Evolutionary conservation across 2,113 vertebrate genomes (phyloP).

Genomic region (Scophthalmus maximus): DNA sequence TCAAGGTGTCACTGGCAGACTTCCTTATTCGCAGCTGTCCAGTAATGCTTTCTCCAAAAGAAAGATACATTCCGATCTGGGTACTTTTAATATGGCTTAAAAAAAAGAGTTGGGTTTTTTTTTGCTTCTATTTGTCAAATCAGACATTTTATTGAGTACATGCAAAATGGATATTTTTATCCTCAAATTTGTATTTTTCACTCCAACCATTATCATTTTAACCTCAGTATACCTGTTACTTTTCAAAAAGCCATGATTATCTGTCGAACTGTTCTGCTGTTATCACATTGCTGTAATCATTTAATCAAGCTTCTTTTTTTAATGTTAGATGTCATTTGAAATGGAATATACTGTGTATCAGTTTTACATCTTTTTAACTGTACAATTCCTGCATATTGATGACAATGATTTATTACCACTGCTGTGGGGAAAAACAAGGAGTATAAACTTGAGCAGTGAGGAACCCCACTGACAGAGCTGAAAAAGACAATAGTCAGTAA

Average conservation of each 20-base stretch:
- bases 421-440: neutral
- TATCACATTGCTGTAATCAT: constrained; percentile 6
- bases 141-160: too few relatives aligned
- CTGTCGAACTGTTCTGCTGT: neutral
- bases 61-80: neutral
- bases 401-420: neutral
- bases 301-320: constrained; percentile 4
- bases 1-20: constrained; percentile 32
- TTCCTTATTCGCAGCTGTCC: constrained; percentile 28
- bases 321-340: neutral
- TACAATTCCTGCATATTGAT: neutral
- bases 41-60: neutral
- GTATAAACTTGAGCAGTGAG: neutral
- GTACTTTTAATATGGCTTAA: neutral
- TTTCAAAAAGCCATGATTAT: constrained; percentile 24
- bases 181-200: too few relatives aligned
- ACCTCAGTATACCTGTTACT: neutral
- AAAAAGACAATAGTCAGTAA: too few relatives aligned
- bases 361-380: neutral
- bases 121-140: too few relatives aligned
- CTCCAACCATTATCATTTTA: neutral
- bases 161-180: too few relatives aligned
- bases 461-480: neutral
- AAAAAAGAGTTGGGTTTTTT: too few relatives aligned
- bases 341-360: too few relatives aligned